Base-by-base conservation (phyloP, 2,797 vertebrate genomes). In the Galago senegalensis region DNA sequence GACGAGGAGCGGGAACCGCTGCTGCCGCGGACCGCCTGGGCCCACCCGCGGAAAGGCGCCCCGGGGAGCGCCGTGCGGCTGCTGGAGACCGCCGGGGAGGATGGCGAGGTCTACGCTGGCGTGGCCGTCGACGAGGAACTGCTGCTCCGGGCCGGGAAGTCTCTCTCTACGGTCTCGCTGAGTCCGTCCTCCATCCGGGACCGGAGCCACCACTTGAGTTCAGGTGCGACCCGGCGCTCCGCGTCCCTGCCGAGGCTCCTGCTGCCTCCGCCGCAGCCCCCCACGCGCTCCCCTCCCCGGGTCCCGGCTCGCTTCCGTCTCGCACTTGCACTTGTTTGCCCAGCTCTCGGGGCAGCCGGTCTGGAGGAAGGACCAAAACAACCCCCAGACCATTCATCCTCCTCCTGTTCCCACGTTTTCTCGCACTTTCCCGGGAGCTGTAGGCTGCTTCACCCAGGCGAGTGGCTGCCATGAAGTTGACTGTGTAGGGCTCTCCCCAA, bases 1-100 rank as follows among this genome's bases (percentile, higher is more conserved):
- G 96, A 97, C 3, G 98, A 97, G 18, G 98, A 98, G 88, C 97
- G 97, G 89, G 98, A 98, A 89, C 98, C 98, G 73, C 98, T 99
- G 37, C 97, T 99, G 83, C 89, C 96, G 31, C 97, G 96, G 49
- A 16, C 92, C 70, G 93, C 91, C 14, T 93, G 91, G 88, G 89
- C 92, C 91, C 92, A 53, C 61, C 76, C 93, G 95, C 89, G 60
- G 20, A 89, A 56, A 56, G 89, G 43, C 67, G 89, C 91, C 20
- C 97, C 97, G 12, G 97, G 97, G 2, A 18, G 37, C 53, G 97
- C 97, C 40, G 96, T 97, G 86, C 69, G 97, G 80, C 80, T 95
- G 67, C 40, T 12, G 82, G 56, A 25, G 63, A 70, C 63, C 2
- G 34, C 77, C 0, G 91, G 91, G 85, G 94, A 94, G 70, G 91